Base-by-base conservation (phyloP, 2,888 invertebrate genomes). In the Therioaphis trifolii region DNA sequence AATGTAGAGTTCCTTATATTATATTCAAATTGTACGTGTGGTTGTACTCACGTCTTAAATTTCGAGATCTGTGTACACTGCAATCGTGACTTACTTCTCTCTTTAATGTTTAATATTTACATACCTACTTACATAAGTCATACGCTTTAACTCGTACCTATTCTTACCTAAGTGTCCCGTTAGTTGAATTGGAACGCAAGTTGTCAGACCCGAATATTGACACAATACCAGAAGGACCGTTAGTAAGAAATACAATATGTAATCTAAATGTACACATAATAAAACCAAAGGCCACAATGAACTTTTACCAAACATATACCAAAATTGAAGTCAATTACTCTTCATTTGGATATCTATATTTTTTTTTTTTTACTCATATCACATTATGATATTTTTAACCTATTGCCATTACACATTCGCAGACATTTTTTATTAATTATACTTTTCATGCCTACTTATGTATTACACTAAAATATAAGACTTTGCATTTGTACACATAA, bases 1-100 rank as follows among this genome's bases (percentile, higher is more conserved):
- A n/a, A 5, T 27, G 46, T 55, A 15, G 21, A 74, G 72, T 74
- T 74, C 72, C 72, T 74, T 40, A n/a, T 72, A 49, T 52, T 29
- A 72, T 72, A 4, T n/a, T 71, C 11, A 12, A n/a, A 29, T 49
- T 29, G 52, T 52, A 52, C 49, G 29, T 71, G n/a, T n/a, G n/a
- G n/a, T n/a, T n/a, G n/a, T n/a, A n/a, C n/a, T n/a, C n/a, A n/a
- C n/a, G n/a, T n/a, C n/a, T n/a, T n/a, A n/a, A 27, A 49, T 4
- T 72, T 14, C n/a, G 49, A 14, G 21, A 52, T 9, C 12, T 2
- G 3, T 14, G 4, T 21, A 15, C 14, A 74, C 72, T 21, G 12
- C 18, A 2, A 55, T 46, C 18, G 2, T 46, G 40, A 12, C 11
- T 43, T n/a, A 43, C 14, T 43, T 40, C 61, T 61, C 2, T 18